These are phyloP conservation scores for Lepilemur septentrionalis DNA, from an alignment of 2,797 vertebrate genomes.

Conservation along the genomic window DNA sequence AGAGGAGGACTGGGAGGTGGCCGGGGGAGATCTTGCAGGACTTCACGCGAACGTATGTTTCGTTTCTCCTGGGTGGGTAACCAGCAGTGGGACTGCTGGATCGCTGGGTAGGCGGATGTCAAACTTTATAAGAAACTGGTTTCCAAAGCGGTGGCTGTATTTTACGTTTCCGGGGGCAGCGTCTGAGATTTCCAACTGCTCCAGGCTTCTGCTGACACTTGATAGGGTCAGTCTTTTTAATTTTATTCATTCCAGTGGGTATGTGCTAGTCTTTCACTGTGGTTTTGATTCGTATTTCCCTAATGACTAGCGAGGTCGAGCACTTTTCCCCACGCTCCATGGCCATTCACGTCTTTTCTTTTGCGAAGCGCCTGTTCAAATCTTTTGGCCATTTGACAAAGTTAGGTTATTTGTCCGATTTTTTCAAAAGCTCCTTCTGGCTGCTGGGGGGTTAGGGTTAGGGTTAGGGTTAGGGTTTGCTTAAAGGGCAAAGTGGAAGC, in stretches of 20 bases:
- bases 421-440: constrained; percentile 1
- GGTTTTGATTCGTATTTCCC: constrained; percentile 32
- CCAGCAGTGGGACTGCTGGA: neutral
- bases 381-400: neutral
- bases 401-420: neutral
- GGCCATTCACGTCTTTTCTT: neutral
- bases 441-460: neutral
- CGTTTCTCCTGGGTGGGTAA: neutral
- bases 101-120: neutral
- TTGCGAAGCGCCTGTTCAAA: neutral
- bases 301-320: neutral
- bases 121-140: neutral
- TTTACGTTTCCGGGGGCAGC: neutral
- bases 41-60: neutral
- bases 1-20: neutral
- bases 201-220: neutral
- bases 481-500: neutral
- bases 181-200: neutral
- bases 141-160: neutral
- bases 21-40: neutral
- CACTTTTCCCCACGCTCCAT: neutral
- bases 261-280: neutral
- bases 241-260: neutral
- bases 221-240: neutral
- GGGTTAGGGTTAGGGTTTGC: neutral